These are phyloP conservation scores for Entomobrya proxima DNA, from an alignment of 2,888 invertebrate species.

Conservation along the genomic window DNA sequence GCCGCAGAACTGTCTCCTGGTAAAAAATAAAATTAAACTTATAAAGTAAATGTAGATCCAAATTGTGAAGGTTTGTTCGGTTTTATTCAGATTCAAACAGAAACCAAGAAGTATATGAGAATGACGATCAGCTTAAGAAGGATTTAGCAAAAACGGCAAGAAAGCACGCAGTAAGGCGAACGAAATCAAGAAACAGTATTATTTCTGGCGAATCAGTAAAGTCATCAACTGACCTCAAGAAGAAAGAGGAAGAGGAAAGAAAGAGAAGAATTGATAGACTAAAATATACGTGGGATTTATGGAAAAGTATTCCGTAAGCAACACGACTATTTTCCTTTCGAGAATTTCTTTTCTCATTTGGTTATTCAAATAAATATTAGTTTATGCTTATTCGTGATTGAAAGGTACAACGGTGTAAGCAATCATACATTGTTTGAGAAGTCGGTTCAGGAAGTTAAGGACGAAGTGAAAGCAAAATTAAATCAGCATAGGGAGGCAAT, in stretches of 20 bases:
- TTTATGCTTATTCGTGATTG: background rate
- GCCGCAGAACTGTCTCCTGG: conserved; percentile 12
- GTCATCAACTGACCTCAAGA: background rate
- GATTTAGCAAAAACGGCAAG: conserved; percentile 52
- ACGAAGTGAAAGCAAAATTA: conserved; percentile 58
- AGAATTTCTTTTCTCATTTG: background rate
- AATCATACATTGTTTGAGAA: conserved; percentile 57
- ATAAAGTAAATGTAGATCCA: background rate
- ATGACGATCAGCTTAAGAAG: conserved; percentile 35
- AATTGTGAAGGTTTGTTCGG: background rate
- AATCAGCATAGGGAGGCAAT: conserved; percentile 58
- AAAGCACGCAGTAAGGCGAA: background rate
- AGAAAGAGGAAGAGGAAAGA: conserved; percentile 40
- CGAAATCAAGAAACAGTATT: conserved; percentile 18
- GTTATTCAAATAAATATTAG: background rate
- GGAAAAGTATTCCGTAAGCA: conserved; percentile 69
- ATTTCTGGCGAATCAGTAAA: background rate
- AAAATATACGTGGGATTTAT: conserved; percentile 69
- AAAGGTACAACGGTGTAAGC: conserved; percentile 65
- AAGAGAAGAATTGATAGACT: conserved; percentile 54
- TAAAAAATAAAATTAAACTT: background rate
- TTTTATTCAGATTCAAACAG: conserved; percentile 21
- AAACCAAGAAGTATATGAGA: background rate
- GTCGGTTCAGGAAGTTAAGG: conserved; percentile 64
- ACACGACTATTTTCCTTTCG: background rate